A percentile compares a stretch with the other conserved stretches of the same genome.
Evolutionary conservation across 2,888 invertebrate genomes (phyloP).

Genomic region (Thereva nobilitata): DNA sequence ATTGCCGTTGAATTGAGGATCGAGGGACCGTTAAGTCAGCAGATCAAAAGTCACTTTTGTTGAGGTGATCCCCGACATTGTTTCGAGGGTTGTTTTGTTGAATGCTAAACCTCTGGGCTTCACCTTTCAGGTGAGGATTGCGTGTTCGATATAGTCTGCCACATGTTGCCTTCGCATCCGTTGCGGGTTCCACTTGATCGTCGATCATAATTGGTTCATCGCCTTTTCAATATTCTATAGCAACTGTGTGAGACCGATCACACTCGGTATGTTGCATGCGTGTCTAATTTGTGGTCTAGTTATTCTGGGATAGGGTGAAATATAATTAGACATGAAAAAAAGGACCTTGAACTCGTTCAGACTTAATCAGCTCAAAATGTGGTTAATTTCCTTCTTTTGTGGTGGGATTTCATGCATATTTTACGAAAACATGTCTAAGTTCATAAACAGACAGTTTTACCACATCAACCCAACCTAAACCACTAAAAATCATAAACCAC

Average conservation of each 20-base stretch:
- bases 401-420: no score
- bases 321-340: neutral
- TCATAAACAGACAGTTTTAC: no score
- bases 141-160: conserved; percentile 4
- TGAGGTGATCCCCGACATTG: conserved; percentile 1
- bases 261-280: neutral
- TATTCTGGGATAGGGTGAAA: neutral
- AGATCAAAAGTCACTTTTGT: conserved; percentile 13
- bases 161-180: neutral
- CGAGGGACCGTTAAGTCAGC: conserved; percentile 18
- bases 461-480: no score
- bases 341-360: conserved; percentile 14
- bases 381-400: no score
- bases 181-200: conserved; percentile 24
- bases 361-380: no score
- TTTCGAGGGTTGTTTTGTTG: neutral
- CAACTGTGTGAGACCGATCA: neutral
- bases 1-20: conserved; percentile 17
- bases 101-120: neutral
- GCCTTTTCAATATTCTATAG: conserved; percentile 11
- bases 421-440: no score
- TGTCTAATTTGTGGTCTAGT: conserved; percentile 1
- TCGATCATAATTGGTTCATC: conserved; percentile 30
- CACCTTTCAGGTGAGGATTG: conserved; percentile 22
- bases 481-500: no score